These are phyloP conservation scores for Myoxocephalus aenaeus DNA, from an alignment of 2,797 vertebrate species.

Conservation along the genomic window DNA sequence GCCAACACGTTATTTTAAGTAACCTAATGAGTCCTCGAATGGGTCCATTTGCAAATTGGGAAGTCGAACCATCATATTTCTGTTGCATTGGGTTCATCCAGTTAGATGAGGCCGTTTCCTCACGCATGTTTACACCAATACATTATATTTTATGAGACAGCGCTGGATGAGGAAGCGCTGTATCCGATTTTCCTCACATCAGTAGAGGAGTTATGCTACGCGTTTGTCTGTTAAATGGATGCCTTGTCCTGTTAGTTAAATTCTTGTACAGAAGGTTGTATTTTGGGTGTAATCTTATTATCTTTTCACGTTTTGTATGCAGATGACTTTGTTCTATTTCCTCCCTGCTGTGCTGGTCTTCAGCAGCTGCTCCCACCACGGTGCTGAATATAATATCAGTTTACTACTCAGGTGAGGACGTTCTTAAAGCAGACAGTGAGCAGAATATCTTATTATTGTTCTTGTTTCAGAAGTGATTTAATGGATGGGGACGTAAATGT, in stretches of 20 bases:
- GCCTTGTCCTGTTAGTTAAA: background rate
- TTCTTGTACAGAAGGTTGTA: slow-evolving; percentile 6
- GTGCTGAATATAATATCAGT: background rate
- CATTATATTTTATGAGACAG: background rate
- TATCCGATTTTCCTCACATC: background rate
- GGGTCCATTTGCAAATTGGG: background rate
- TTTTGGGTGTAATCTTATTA: background rate
- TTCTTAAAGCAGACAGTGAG: background rate
- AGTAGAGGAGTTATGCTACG: background rate
- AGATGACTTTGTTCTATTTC: background rate
- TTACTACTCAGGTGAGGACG: background rate
- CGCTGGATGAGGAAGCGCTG: slow-evolving; percentile 7
- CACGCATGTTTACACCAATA: background rate
- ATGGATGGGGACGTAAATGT: background rate
- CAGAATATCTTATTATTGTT: no score
- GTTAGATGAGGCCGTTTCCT: no score
- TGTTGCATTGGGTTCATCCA: no score
- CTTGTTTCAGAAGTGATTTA: background rate
- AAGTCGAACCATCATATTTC: no score
- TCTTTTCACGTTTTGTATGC: background rate
- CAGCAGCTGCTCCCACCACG: background rate
- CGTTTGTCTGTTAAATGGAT: background rate
- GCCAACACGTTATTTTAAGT: background rate
- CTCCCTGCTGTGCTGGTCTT: background rate
- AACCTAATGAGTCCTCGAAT: background rate